Evolutionary conservation across 1,140 invertebrate species (phyloP).

Genomic region (Drosophila ananassae): DNA sequence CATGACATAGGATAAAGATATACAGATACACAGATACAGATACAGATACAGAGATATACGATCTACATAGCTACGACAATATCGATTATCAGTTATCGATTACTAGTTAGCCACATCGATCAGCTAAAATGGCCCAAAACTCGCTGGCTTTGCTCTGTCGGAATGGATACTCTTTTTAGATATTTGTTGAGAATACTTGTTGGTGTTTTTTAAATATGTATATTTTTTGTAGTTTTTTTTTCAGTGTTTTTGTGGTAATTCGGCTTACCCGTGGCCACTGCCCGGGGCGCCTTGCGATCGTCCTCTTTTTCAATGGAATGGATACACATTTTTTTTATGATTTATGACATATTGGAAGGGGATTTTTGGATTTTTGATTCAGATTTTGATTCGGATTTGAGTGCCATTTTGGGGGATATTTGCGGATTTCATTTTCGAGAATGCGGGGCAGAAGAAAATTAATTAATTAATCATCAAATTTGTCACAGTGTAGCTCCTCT

Average conservation of each 20-base stretch:
- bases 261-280: slow-evolving; percentile 68
- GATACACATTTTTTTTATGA: background rate
- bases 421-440: slow-evolving; percentile 9
- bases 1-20: background rate
- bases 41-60: slow-evolving; percentile 8
- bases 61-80: slow-evolving; percentile 6
- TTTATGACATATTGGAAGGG: background rate
- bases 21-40: slow-evolving; percentile 10
- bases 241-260: slow-evolving; percentile 13
- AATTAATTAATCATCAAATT: slow-evolving; percentile 31
- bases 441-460: slow-evolving; percentile 26
- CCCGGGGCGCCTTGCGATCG: slow-evolving; percentile 71
- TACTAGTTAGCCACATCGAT: slow-evolving; percentile 9
- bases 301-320: slow-evolving; percentile 50
- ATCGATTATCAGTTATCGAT: slow-evolving; percentile 1
- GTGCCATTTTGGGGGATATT: slow-evolving; percentile 16
- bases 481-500: background rate
- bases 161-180: slow-evolving; percentile 3
- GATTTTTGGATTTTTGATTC: slow-evolving; percentile 6
- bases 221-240: slow-evolving; percentile 4
- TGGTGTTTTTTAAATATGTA: background rate
- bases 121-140: slow-evolving; percentile 11
- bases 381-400: slow-evolving; percentile 8
- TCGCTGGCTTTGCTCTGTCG: slow-evolving; percentile 18
- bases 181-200: slow-evolving; percentile 3